Base-by-base conservation (phyloP, 2,113 vertebrate species). In the Aphyosemion australe region DNA sequence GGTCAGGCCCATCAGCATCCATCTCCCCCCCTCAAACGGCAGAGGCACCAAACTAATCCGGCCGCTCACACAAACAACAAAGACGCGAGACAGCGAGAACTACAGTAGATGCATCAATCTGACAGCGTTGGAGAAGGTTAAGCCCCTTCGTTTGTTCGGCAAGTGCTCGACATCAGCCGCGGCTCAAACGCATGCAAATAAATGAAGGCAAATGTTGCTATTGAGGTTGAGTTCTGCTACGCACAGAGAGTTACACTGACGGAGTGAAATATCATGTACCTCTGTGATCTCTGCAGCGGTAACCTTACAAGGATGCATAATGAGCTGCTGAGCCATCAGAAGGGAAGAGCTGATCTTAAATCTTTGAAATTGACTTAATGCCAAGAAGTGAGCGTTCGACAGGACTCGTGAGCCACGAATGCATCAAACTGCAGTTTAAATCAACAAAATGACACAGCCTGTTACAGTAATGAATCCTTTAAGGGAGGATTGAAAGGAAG, bases 1-100 rank as follows among this genome's bases (percentile, higher is more conserved):
- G 90, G 90, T 92, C 90, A 91, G 81, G 63, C 66, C 81, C 89
- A 90, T 92, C 89, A 88, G 77, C 84, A 88, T 90, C 87, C 78
- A 80, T 86, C 86, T 85, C 74, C 60, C 53, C 46, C 59, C 51
- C 62, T 76, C 85, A 76, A 89, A 85, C 53, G 53, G 76, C 65
- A 43, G 53, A 84, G 74, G 78, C 77, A 70, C 53, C 20, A 50
- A 49, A 68, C 74, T 82, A 69, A 83, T 85, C 76, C 81, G 81
- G 74, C 75, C 43, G 56, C 74, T 79, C 46, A 50, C 39, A 61
- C 82, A 77, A 77, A 86, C 68, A 87, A 82, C 79, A 79, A 54
- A 79, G 78, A 72, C 1, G 12, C 20, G 3, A 65, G 54, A 53
- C 69, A 52, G 61, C 31, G 49, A 67, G 67, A 79, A 86, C 66